Evolutionary conservation across 2,888 invertebrate species (phyloP), one percentile per base, ranked within the genome.

Genomic region (Chaitophorus viminalis): DNA sequence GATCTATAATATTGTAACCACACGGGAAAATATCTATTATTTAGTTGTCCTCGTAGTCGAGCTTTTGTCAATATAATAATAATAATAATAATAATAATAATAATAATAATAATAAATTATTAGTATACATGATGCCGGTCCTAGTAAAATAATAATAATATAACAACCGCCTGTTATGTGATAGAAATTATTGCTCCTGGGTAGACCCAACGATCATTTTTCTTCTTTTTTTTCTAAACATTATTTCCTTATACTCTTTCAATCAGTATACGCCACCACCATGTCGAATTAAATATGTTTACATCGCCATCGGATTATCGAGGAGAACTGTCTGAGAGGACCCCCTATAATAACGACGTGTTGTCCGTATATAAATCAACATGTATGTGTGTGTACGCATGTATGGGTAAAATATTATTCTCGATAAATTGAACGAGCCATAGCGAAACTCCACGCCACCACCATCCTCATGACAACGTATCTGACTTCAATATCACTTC

Each of bases 221-320:
- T n/a, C 25, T 25, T 60, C 21, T 21, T 60, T 21, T 60, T 60
- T 21, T 60, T 21, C 3, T 6, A 6, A 21, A 4, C 1, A 9
- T 60, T 60, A 1, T 25, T 60, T 25, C 4, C 25, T 25, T 25
- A n/a, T 60, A 60, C 25, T 8, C 8, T 25, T 60, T 21, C 25
- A 25, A 25, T 25, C 25, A 8, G 0, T 60, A 3, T 21, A 5
- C 25, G 8, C 3, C n/a, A 76, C 29, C 29, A 29, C n/a, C 39
- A 14, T 29, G 68, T 81, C 39, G 9, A 81, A 81, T 81, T 39
- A 68, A 81, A 11, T 68, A 8, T 68, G 65, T 46, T 14, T 46
- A 46, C 46, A 46, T 14, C 29, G 31, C 29, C n/a, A 36, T 36
- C 36, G 8, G 36, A 81, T 81, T 68, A 39, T 81, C 60, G 17